These are phyloP conservation scores for Tethea ocularis DNA, from an alignment of 2,888 invertebrate genomes.

Conservation along the genomic window DNA sequence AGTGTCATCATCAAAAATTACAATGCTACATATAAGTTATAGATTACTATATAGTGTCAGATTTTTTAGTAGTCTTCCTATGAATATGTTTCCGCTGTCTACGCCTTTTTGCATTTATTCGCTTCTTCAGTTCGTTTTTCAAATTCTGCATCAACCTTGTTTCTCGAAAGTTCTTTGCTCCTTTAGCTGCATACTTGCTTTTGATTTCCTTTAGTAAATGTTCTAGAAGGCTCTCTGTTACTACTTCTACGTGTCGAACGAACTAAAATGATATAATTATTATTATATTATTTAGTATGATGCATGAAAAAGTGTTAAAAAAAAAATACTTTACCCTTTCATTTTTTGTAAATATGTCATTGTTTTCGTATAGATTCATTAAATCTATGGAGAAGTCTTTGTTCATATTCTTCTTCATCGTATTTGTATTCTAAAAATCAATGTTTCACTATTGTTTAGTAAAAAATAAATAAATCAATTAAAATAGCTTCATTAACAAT, in stretches of 20 bases:
- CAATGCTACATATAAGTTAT: too few relatives aligned
- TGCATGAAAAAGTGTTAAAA: not conserved
- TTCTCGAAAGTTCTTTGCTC: constrained; percentile 1
- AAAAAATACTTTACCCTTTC: constrained; percentile 27
- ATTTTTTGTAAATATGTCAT: constrained; percentile 29
- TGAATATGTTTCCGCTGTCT: not conserved
- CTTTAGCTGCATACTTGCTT: not conserved
- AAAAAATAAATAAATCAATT: not conserved
- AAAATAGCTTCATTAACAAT: not conserved
- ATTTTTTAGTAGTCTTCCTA: not conserved
- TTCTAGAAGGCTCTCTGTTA: constrained; percentile 47
- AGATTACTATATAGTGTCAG: too few relatives aligned
- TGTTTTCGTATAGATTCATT: constrained; percentile 20
- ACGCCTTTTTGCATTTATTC: constrained; percentile 17
- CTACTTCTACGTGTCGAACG: constrained; percentile 44
- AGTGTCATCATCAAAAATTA: too few relatives aligned
- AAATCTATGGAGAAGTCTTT: constrained; percentile 11
- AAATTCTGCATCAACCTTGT: constrained; percentile 9
- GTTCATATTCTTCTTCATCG: not conserved
- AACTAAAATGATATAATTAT: constrained; percentile 29
- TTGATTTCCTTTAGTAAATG: constrained; percentile 42
- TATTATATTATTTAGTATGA: not conserved
- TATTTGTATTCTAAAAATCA: not conserved
- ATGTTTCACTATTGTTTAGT: not conserved
- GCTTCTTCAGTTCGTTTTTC: constrained; percentile 26